Percentiles rank a stretch among this genome's conserved stretches.
These are phyloP conservation scores for Hyperoplus immaculatus DNA, from an alignment of 2,797 vertebrate genomes.

Conservation along the genomic window DNA sequence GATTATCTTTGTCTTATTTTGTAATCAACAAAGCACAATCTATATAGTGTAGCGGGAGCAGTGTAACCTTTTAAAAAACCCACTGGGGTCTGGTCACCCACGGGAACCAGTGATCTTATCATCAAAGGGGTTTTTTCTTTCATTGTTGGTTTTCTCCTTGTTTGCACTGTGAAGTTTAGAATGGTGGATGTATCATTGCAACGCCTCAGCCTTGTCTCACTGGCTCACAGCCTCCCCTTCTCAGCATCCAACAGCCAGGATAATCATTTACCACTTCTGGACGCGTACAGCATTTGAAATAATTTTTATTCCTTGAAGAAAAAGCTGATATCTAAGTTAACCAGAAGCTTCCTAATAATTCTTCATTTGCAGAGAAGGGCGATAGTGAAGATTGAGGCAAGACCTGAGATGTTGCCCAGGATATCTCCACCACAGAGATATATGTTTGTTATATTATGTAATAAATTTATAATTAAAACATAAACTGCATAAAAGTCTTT, in stretches of 20 bases:
- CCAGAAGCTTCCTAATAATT: slow-evolving; percentile 60
- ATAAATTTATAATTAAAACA: slow-evolving; percentile 88
- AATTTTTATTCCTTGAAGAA: slow-evolving; percentile 8
- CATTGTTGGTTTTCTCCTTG: slow-evolving; percentile 82
- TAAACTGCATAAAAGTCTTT: slow-evolving; percentile 51
- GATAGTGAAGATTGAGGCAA: slow-evolving; percentile 69
- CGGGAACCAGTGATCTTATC: slow-evolving; percentile 80
- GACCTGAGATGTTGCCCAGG: slow-evolving; percentile 88
- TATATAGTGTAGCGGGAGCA: slow-evolving; percentile 79
- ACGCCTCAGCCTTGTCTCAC: slow-evolving; percentile 75
- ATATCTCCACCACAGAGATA: slow-evolving; percentile 93
- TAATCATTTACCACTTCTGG: slow-evolving; percentile 26
- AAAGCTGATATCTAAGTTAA: slow-evolving; percentile 10
- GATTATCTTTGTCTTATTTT: slow-evolving; percentile 84
- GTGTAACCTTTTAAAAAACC: slow-evolving; percentile 77
- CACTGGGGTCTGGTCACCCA: slow-evolving; percentile 64
- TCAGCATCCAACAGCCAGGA: slow-evolving; percentile 31
- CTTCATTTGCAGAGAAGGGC: slow-evolving; percentile 58
- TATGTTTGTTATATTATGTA: slow-evolving; percentile 96
- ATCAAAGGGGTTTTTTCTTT: slow-evolving; percentile 76
- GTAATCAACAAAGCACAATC: slow-evolving; percentile 90
- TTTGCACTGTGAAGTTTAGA: slow-evolving; percentile 88
- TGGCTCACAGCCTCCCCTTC: slow-evolving; percentile 49
- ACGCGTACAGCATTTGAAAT: slow-evolving; percentile 12
- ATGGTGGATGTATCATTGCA: slow-evolving; percentile 78